Percentiles rank a stretch among this genome's conserved stretches.
Conservation (phyloP, 2,888 invertebrate species). For the Hedychridium roseum region DNA sequence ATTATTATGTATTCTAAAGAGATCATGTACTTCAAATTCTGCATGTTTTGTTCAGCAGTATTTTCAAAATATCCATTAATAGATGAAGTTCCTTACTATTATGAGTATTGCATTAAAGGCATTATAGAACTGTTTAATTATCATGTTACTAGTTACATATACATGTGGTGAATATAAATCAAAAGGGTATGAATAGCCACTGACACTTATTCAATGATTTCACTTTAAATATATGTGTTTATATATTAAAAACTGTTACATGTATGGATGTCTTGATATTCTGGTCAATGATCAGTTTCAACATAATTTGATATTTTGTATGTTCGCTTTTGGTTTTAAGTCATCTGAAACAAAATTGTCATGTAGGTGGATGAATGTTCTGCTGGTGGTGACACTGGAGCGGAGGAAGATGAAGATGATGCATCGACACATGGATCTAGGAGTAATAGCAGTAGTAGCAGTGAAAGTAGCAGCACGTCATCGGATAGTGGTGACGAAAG, state of each 20-base stretch:
- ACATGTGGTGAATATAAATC: no score
- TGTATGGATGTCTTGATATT: background rate
- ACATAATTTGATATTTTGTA: background rate
- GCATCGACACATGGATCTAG: constrained; percentile 52
- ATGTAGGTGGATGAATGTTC: constrained; percentile 60
- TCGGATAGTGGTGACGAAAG: constrained; percentile 58
- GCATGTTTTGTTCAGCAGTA: no score
- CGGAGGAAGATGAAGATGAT: constrained; percentile 61
- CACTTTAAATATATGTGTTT: background rate
- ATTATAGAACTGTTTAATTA: no score
- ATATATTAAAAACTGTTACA: background rate
- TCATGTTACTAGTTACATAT: no score
- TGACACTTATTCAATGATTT: background rate
- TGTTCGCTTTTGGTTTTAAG: background rate
- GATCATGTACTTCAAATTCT: no score
- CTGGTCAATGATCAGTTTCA: background rate
- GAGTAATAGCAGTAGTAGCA: constrained; percentile 54
- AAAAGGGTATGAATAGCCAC: no score
- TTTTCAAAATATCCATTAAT: no score
- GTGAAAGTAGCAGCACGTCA: constrained; percentile 53
- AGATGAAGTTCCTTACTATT: no score
- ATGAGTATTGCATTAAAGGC: no score
- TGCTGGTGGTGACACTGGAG: constrained; percentile 57
- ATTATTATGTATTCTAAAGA: no score
- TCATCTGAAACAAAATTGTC: background rate